Evolutionary conservation across 2,888 invertebrate genomes (phyloP).

Genomic region (Bombylius discolor): DNA sequence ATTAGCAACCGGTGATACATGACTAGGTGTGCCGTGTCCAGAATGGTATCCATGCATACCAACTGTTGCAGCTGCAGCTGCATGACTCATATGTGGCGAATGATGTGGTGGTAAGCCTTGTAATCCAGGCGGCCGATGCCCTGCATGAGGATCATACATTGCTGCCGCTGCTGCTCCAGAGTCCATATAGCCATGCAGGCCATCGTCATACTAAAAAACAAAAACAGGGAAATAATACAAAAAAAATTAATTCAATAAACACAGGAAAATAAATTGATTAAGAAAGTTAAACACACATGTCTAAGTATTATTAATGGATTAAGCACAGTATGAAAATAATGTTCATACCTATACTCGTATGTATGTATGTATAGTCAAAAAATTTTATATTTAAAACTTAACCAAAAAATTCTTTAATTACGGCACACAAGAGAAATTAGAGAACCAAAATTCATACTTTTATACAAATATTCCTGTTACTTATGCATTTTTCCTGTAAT

Average conservation of each 20-base stretch:
- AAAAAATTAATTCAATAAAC: not conserved
- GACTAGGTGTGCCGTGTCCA: conserved; percentile 50
- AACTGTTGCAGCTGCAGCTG: conserved; percentile 47
- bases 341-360: no score
- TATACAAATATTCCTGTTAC: no score
- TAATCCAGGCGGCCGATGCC: conserved; percentile 45
- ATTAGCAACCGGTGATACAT: conserved; percentile 71
- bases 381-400: no score
- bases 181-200: conserved; percentile 87
- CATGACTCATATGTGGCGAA: conserved; percentile 68
- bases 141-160: conserved; percentile 67
- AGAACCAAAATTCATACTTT: no score
- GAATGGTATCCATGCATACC: conserved; percentile 47
- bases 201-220: conserved; percentile 76
- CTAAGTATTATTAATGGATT: no score
- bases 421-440: no score
- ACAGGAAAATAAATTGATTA: not conserved
- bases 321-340: not conserved
- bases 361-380: no score
- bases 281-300: not conserved
- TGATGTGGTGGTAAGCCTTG: conserved; percentile 57
- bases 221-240: conserved; percentile 8
- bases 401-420: no score
- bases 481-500: no score
- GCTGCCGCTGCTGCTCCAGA: conserved; percentile 44